Conservation (phyloP, 1,140 invertebrate species). For the Arctopsyche grandis region DNA sequence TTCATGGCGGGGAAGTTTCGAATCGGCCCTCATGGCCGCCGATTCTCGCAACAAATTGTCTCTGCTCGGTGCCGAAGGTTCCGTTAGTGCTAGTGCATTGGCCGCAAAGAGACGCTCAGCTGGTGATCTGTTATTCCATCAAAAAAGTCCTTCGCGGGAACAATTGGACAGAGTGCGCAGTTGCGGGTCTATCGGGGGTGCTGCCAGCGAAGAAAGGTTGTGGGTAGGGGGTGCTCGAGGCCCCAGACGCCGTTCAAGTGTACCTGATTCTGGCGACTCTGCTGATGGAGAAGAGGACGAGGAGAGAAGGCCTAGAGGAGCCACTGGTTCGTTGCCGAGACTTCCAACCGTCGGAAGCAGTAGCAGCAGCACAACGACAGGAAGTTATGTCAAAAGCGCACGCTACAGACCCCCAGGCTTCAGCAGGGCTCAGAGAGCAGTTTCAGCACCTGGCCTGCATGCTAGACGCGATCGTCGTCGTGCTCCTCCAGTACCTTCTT, state of each 20-base stretch:
- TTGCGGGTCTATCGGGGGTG: constrained; percentile 83
- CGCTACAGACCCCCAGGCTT: constrained; percentile 87
- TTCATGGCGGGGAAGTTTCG: constrained; percentile 90
- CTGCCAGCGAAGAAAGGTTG: constrained; percentile 66
- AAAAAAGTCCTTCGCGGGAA: constrained; percentile 78
- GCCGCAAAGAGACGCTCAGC: constrained; percentile 81
- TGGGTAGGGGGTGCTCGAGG: constrained; percentile 63
- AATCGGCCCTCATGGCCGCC: constrained; percentile 83
- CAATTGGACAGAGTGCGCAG: constrained; percentile 79
- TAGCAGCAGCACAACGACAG: constrained; percentile 64
- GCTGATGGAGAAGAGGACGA: constrained; percentile 75
- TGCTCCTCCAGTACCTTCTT: constrained; percentile 67
- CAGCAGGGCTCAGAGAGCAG: constrained; percentile 71
- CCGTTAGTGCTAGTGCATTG: constrained; percentile 71
- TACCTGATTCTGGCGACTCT: constrained; percentile 73
- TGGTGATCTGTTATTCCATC: constrained; percentile 80
- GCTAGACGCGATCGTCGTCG: constrained; percentile 67
- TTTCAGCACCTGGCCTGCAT: constrained; percentile 77
- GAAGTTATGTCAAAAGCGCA: constrained; percentile 81
- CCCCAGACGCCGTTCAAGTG: constrained; percentile 70
- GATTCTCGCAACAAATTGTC: constrained; percentile 83
- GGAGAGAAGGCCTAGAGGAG: constrained; percentile 62
- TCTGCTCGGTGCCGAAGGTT: constrained; percentile 74
- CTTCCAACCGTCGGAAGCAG: constrained; percentile 69
- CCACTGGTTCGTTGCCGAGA: constrained; percentile 78